Percentiles rank a stretch among this genome's conserved stretches.
Conservation (phyloP, 1,140 invertebrate genomes). For the Lethrus apterus region DNA sequence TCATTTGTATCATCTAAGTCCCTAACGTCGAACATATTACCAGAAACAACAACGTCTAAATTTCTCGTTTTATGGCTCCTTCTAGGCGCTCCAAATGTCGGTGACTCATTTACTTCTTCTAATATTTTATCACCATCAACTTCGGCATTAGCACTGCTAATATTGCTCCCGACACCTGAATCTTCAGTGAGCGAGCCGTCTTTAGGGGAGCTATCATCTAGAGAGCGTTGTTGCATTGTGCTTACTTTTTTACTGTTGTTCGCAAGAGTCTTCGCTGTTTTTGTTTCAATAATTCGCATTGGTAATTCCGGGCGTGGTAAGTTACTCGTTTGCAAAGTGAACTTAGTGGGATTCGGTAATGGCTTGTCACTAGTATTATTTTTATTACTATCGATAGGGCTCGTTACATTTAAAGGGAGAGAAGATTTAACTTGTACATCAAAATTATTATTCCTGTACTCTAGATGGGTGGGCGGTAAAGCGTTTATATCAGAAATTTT, state of each 20-base stretch:
- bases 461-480: constrained; percentile 20
- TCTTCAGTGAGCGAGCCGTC: constrained; percentile 50
- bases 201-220: constrained; percentile 38
- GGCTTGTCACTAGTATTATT: constrained; percentile 1
- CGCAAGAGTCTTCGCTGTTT: constrained; percentile 63
- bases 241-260: constrained; percentile 51
- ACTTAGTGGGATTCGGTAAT: constrained; percentile 44
- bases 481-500: constrained; percentile 43
- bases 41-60: constrained; percentile 50
- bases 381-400: constrained; percentile 6
- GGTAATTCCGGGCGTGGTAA: constrained; percentile 65
- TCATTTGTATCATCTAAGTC: constrained; percentile 48
- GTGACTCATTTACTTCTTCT: constrained; percentile 38
- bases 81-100: constrained; percentile 34
- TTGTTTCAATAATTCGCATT: constrained; percentile 55
- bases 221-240: constrained; percentile 27
- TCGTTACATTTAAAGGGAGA: constrained; percentile 4
- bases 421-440: constrained; percentile 7
- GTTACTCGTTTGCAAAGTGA: constrained; percentile 64
- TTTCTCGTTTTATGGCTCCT: constrained; percentile 44
- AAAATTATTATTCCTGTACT: constrained; percentile 28
- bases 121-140: constrained; percentile 26
- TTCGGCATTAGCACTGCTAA: constrained; percentile 41
- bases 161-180: constrained; percentile 54
- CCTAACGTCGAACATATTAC: constrained; percentile 52